These are phyloP conservation scores for Leucopsar rothschildi DNA, from an alignment of 2,113 vertebrate genomes.

Conservation along the genomic window DNA sequence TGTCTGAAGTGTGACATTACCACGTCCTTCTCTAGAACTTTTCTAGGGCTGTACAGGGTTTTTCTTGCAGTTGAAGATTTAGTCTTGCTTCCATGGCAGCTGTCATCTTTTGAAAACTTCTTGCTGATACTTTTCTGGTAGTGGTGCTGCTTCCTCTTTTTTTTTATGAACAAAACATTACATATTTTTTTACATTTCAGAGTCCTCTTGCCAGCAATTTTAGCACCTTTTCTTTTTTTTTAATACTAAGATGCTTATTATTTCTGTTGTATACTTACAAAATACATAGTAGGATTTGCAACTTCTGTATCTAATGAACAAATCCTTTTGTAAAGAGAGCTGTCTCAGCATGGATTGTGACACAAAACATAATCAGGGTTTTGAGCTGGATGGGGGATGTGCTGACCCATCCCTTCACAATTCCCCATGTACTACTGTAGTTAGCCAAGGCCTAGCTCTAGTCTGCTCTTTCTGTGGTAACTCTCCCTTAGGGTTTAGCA, in stretches of 20 bases:
- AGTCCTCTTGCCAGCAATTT: not conserved
- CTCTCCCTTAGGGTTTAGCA: not conserved
- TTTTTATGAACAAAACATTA: not conserved
- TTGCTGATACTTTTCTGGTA: not conserved
- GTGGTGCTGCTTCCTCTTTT: not conserved
- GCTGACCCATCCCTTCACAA: not conserved
- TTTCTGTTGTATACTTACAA: not conserved
- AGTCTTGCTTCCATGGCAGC: not conserved
- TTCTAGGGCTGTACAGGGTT: not conserved
- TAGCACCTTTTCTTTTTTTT: not conserved
- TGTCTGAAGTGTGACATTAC: not conserved
- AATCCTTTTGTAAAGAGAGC: not conserved
- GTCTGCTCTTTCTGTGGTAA: not conserved
- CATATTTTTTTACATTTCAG: not conserved
- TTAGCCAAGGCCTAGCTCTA: not conserved
- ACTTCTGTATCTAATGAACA: not conserved
- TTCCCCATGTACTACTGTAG: not conserved
- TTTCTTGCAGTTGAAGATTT: not conserved
- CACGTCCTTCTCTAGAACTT: not conserved
- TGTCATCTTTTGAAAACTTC: not conserved
- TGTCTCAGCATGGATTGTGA: not conserved
- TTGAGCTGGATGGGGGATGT: not conserved
- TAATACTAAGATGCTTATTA: not conserved
- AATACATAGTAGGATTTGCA: not conserved
- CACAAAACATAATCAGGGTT: not conserved